Base-by-base conservation (phyloP, 2,797 vertebrate species). In the Echeneis naucrates region DNA sequence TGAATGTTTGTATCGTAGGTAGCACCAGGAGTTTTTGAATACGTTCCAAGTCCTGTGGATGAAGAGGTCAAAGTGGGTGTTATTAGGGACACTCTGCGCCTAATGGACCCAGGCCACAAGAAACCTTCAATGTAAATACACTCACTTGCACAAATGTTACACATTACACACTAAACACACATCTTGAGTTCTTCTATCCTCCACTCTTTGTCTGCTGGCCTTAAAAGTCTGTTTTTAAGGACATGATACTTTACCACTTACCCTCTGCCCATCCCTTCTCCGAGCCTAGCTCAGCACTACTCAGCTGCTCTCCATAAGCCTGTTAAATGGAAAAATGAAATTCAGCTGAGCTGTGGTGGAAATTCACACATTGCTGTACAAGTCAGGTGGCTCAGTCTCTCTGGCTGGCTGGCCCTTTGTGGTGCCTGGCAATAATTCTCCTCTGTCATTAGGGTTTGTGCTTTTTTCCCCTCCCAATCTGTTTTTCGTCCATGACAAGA, bases 11-110 rank as follows among this genome's bases (percentile, higher is more conserved):
- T 71, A 32, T 68, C 83, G 21, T 89, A 99, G 98, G 94, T 99
- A 62, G 93, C 97, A 78, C 96, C 98, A 5, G 97, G 98, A 37
- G 95, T 99, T 2, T 97, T 95, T 88, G 95, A 98, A 72, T 96
- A 95, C 0, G 94, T 99, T 33, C 96, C 96, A 42, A 99, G 98
- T 88, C 95, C 95, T 0, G 98, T 99, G 0, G 98, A 99, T 63
- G 95, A 98, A 75, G 96, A 97, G 56, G 96, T 99, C 42, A 99
- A 99, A 87, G 97, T 98, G 54, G 95, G 96, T 0, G 96, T 99
- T 70, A 99, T 99, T 89, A 95, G 97, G 77, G 98, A 99, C 87
- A 98, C 98, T 0, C 94, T 99, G 58, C 94, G 97, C 19, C 94
- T 99, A 19, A 93, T 99, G 93, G 96, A 99, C 68, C 98, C 97